Evolutionary conservation across 2,888 invertebrate species (phyloP).

Genomic region (Sisyra terminalis): DNA sequence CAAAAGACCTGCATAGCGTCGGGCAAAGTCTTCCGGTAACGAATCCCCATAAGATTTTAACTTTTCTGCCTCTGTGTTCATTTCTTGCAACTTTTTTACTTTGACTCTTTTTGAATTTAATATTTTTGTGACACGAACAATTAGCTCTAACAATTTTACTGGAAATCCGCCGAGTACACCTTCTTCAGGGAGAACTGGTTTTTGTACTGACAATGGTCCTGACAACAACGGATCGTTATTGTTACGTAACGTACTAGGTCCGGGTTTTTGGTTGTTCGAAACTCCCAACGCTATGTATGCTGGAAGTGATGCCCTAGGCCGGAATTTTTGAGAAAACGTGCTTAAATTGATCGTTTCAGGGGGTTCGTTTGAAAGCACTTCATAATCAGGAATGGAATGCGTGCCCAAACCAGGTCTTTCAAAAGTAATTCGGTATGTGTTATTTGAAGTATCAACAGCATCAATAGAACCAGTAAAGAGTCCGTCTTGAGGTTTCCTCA

Average conservation of each 20-base stretch:
- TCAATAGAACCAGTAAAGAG: constrained; percentile 87
- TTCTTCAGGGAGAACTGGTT: constrained; percentile 21
- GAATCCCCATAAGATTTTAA: constrained; percentile 62
- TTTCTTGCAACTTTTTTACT: constrained; percentile 61
- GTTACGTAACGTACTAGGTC: constrained; percentile 19
- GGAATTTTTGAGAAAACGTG: constrained; percentile 65
- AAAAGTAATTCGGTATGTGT: constrained; percentile 88
- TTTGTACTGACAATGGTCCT: constrained; percentile 27
- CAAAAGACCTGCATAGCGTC: constrained; percentile 73
- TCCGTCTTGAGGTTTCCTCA: constrained; percentile 88
- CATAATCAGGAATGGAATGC: constrained; percentile 91
- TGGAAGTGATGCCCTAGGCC: constrained; percentile 47
- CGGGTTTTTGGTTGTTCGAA: constrained; percentile 25
- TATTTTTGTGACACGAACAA: constrained; percentile 77
- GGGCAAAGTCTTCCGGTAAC: constrained; percentile 75
- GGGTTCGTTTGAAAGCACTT: constrained; percentile 84
- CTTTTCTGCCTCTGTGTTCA: constrained; percentile 85
- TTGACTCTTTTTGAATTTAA: constrained; percentile 66
- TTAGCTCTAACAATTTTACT: constrained; percentile 64
- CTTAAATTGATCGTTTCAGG: constrained; percentile 80
- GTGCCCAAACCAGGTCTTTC: constrained; percentile 85
- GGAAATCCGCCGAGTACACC: constrained; percentile 67
- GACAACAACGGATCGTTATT: constrained; percentile 58
- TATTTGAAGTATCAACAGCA: constrained; percentile 88
- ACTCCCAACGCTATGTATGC: constrained; percentile 34